Base-by-base conservation (phyloP, 2,888 invertebrate genomes). In the Tetramorium bicarinatum region DNA sequence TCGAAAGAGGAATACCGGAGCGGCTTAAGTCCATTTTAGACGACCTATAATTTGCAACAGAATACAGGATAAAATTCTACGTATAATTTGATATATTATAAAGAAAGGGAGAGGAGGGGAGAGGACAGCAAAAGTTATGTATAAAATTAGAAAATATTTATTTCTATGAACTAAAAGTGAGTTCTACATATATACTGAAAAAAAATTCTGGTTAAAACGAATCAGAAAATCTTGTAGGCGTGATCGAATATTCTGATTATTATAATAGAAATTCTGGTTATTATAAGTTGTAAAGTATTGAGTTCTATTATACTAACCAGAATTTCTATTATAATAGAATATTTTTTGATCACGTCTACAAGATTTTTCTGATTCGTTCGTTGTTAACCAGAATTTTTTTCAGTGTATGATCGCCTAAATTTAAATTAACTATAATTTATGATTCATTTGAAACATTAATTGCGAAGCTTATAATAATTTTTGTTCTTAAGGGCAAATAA, bases 1-100 rank as follows among this genome's bases (percentile, higher is more conserved):
- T 69, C 87, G 85, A 87, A 84, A 83, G 84, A 89, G 86, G 85
- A 87, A 85, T 67, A 67, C 41, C 72, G 69, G 54, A 67, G 85
- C 87, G 86, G 83, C 87, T 89, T 89, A 87, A 87, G 82, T 41
- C 62, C 61, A 75, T 61, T 62, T 67, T 79, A 62, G 75, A 75
- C 61, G 47, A 61, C n/a, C 54, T 75, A 34, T 62, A 61, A 62
- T 75, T 75, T 56, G 62, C 62, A 41, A 75, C 21, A 29, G 66
- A 67, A 29, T 67, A 67, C 47, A 47, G 29, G 29, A 67, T 67
- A 67, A 56, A 72, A 74, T 59, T 44, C n/a, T 44, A 44, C 44
- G 25, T 44, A 29, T 74, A 74, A 74, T 74, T 59, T 59, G 56
- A 74, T 72, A 67, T 67, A 66, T 66, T 66, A 44, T 41, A 66